Evolutionary conservation across 2,797 vertebrate genomes (phyloP), one percentile per base, ranked within the genome.

Genomic region (Myotis findleyi): DNA sequence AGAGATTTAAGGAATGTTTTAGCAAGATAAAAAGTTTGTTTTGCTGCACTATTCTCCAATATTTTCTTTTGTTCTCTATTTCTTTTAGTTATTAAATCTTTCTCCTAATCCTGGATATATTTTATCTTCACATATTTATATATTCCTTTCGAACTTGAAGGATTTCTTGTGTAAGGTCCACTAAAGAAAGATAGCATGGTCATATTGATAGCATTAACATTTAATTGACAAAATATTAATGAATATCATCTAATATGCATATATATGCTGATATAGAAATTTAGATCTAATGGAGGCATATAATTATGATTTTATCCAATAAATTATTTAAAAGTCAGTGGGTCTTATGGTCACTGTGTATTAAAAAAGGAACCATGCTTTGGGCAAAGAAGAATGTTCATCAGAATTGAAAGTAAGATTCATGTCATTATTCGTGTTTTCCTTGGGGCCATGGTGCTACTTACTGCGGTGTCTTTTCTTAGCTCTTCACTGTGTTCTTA

Each of bases 161-260:
- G 1, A 17, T 49, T 5, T 36, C 14, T 89, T 68, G 6, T 16
- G 41, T 82, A 27, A 83, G 47, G 2, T 66, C 81, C 92, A 25
- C 49, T 77, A 21, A 30, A 77, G 13, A 73, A 87, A 62, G 30
- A 51, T 0, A 68, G 8, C 38, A 76, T 12, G 30, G 51, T 30
- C n/a, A 13, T 55, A 59, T 21, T 41, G 30, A 59, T 25, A 14
- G 1, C 13, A 59, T 87, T 88, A 71, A 75, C 81, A 44, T 69
- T 76, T 41, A 91, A 83, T 64, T 25, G 36, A 89, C 20, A 69
- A 92, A 92, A 66, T 83, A 86, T 38, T 87, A 68, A 94, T 66
- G n/a, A 73, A 25, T 10, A 59, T 77, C 27, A 80, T 66, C 20
- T 62, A 68, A 57, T 57, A 62, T 62, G 59, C 59, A 59, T 64